Conservation (phyloP, 53 echinoderm and acorn worm species). For the Glandiceps talaboti region DNA sequence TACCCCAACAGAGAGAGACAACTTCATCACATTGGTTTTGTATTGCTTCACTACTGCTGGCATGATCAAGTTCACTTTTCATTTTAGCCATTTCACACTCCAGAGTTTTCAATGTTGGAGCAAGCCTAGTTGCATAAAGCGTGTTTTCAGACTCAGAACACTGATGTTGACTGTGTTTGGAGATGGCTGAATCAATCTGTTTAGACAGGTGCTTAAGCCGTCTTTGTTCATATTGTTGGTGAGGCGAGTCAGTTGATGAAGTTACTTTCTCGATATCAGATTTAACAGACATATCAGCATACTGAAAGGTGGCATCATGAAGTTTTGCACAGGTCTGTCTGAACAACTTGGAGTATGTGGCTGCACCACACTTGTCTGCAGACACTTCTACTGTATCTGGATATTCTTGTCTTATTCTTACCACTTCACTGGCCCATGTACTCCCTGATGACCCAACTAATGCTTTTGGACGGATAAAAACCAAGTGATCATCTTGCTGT, state of each 20-base stretch:
- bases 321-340: neutral
- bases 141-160: neutral
- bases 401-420: neutral
- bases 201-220: neutral
- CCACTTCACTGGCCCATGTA: slow-evolving; percentile 10
- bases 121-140: neutral
- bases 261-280: neutral
- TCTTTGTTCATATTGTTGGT: neutral
- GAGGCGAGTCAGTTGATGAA: neutral
- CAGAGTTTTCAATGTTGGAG: neutral
- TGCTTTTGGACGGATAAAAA: slow-evolving; percentile 13
- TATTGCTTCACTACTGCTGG: neutral
- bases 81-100: neutral
- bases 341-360: neutral
- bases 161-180: neutral
- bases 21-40: neutral
- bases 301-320: slow-evolving; percentile 11
- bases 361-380: neutral
- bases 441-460: neutral
- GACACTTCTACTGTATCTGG: slow-evolving; percentile 2
- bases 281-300: slow-evolving; percentile 7
- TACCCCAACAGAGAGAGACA: neutral
- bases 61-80: neutral
- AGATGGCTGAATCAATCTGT: neutral
- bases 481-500: slow-evolving; percentile 9